Conservation (phyloP, 1,140 invertebrate species). For the Papilio dardanus region DNA sequence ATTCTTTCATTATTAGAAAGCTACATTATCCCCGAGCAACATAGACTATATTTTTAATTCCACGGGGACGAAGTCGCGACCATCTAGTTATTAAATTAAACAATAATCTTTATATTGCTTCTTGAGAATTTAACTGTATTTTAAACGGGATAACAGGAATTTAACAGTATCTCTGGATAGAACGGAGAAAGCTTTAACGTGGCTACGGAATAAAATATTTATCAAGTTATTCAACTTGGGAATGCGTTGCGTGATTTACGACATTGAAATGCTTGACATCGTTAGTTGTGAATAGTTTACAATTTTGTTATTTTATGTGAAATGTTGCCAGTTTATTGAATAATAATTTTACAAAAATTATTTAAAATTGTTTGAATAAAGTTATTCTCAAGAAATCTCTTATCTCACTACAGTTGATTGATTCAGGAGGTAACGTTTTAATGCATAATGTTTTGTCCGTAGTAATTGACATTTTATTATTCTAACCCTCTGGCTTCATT, state of each 20-base stretch:
- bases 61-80: too few relatives aligned
- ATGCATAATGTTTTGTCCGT: too few relatives aligned
- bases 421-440: too few relatives aligned
- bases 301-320: background rate
- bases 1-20: too few relatives aligned
- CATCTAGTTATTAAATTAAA: too few relatives aligned
- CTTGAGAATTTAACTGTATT: background rate
- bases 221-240: conserved; percentile 8
- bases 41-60: too few relatives aligned
- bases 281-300: conserved; percentile 9
- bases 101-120: too few relatives aligned
- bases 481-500: too few relatives aligned
- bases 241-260: background rate
- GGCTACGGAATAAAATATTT: background rate
- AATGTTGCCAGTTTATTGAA: background rate
- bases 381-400: too few relatives aligned
- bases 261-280: conserved; percentile 18
- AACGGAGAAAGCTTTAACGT: background rate
- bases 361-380: background rate
- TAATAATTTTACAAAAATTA: background rate
- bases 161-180: background rate
- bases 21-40: too few relatives aligned
- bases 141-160: background rate
- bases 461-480: too few relatives aligned
- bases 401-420: too few relatives aligned